Conservation (phyloP, 2,113 vertebrate species). For the Egretta garzetta region DNA sequence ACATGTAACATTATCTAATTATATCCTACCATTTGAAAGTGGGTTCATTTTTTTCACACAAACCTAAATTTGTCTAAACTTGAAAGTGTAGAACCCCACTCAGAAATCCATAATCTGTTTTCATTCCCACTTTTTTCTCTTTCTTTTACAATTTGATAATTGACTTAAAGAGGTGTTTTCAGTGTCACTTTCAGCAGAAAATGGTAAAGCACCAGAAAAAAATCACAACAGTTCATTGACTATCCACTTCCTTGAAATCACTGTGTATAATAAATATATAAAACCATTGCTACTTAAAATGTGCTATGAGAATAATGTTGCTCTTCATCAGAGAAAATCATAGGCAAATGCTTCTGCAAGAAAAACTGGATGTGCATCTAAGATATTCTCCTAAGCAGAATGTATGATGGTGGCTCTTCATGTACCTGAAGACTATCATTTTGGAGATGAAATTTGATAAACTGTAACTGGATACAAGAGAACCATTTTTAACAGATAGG, state of each 20-base stretch:
- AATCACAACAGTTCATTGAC: not conserved
- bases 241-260: not conserved
- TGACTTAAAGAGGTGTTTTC: not conserved
- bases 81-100: not conserved
- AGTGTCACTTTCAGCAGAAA: not conserved
- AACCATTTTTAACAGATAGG: not conserved
- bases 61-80: not conserved
- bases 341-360: not conserved
- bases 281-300: not conserved
- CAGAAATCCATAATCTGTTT: not conserved
- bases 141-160: not conserved
- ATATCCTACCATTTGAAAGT: not conserved
- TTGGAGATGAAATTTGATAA: not conserved
- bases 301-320: not conserved
- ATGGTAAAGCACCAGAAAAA: not conserved
- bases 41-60: not conserved
- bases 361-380: not conserved
- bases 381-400: not conserved
- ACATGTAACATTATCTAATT: not conserved
- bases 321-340: not conserved
- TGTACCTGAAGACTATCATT: not conserved
- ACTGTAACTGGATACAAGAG: not conserved
- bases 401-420: not conserved
- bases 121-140: not conserved
- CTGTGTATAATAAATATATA: not conserved